Percentiles rank a stretch among this genome's conserved stretches.
phyloP scores from a whole-genome alignment of 2,113 vertebrate genomes.

The Ophthalmolycus amberensis region DNA sequence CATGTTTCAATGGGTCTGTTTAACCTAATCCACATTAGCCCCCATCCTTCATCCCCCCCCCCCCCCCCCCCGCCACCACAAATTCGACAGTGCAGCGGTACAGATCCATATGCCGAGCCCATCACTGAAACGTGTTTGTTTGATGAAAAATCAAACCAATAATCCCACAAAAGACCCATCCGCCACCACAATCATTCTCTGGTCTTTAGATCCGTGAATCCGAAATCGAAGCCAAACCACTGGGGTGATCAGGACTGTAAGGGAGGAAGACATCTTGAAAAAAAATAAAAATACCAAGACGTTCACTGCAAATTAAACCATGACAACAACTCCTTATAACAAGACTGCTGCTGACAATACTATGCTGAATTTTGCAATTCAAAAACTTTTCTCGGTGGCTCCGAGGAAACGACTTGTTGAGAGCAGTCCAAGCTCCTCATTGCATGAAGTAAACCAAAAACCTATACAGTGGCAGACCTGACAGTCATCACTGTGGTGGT shows the following conservation, averaged over 20 bases:
- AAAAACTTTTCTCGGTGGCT: slow-evolving; percentile 4
- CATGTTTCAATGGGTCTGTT: slow-evolving; percentile 70
- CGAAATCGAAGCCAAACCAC: slow-evolving; percentile 22
- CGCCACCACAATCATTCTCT: not conserved
- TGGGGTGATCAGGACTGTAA: not conserved
- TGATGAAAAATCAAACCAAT: slow-evolving; percentile 53
- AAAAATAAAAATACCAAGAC: not conserved
- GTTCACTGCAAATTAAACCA: not conserved
- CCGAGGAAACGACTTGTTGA: not conserved
- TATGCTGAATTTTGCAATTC: not conserved
- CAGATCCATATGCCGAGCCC: slow-evolving; percentile 40
- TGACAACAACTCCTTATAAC: not conserved
- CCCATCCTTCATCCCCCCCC: slow-evolving; percentile 14
- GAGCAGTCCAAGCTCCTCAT: not conserved
- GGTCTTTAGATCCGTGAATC: slow-evolving; percentile 10
- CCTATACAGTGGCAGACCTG: not conserved
- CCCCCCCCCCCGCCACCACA: not conserved
- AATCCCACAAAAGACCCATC: not conserved
- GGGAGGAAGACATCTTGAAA: not conserved
- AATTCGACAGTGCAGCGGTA: slow-evolving; percentile 1
- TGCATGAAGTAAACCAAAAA: not conserved
- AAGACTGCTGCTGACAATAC: not conserved
- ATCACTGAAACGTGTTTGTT: slow-evolving; percentile 40
- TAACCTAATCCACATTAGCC: slow-evolving; percentile 62
- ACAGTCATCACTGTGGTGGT: not conserved